Conservation (phyloP, 2,113 vertebrate genomes). For the Sminthopsis crassicaudata region DNA sequence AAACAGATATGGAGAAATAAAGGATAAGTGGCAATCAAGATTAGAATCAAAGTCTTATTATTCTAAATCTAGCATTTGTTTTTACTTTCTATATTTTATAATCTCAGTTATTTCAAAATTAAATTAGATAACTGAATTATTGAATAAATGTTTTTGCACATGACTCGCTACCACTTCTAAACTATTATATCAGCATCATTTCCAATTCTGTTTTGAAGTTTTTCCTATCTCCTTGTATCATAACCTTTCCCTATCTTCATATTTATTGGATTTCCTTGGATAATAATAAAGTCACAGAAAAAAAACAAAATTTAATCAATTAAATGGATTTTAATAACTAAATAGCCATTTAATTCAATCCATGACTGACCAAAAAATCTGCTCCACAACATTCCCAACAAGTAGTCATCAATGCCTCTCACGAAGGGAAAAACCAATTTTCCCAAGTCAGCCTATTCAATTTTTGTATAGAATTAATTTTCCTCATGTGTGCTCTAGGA, state of each 20-base stretch:
- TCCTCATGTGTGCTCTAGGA: neutral
- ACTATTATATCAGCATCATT: neutral
- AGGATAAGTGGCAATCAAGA: neutral
- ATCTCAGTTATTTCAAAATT: neutral
- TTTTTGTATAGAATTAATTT: neutral
- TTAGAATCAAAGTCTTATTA: neutral
- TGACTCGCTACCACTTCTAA: neutral
- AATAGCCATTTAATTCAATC: neutral
- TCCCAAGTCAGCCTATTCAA: neutral
- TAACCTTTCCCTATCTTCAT: no score
- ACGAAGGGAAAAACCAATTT: neutral
- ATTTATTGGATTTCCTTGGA: neutral
- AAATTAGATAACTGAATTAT: conserved; percentile 19
- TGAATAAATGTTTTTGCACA: conserved; percentile 43
- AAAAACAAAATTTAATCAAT: neutral
- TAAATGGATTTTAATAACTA: neutral
- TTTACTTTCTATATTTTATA: neutral
- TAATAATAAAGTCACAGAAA: neutral
- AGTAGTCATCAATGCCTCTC: neutral
- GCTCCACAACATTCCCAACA: neutral
- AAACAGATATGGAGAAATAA: neutral
- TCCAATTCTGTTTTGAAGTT: neutral
- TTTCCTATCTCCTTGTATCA: neutral
- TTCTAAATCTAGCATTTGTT: neutral
- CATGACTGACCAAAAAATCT: neutral